Evolutionary conservation across 2,113 vertebrate species (phyloP).

Genomic region (Nipponia nippon): DNA sequence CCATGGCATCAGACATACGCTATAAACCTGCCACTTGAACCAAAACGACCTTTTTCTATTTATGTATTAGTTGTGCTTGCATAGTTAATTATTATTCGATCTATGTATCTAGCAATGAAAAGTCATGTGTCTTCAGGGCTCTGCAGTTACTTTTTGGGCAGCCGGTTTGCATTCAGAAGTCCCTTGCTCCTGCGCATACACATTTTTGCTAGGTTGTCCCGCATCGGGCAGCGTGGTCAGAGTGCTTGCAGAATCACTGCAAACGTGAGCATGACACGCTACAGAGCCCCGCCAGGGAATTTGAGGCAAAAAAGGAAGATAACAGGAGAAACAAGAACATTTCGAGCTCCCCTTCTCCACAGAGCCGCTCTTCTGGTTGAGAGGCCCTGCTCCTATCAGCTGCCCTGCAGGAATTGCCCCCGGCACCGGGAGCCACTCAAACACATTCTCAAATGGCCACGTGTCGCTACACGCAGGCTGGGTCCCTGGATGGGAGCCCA

Average conservation of each 20-base stretch:
- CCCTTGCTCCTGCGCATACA: not conserved
- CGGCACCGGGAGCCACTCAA: not conserved
- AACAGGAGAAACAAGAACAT: not conserved
- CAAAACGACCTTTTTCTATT: not conserved
- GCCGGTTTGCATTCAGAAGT: not conserved
- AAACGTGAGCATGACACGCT: not conserved
- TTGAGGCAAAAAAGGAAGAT: not conserved
- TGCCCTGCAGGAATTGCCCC: not conserved
- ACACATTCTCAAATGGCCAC: not conserved
- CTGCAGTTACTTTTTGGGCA: not conserved
- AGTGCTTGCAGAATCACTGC: not conserved
- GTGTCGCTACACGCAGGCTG: fast-evolving
- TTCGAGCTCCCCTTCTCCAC: not conserved
- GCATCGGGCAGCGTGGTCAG: fast-evolving
- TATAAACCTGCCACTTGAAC: not conserved
- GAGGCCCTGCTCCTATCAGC: not conserved
- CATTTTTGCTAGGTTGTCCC: not conserved
- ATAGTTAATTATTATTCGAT: not conserved
- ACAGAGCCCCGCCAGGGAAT: not conserved
- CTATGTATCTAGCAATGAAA: not conserved
- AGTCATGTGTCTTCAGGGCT: not conserved
- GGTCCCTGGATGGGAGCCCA: not conserved
- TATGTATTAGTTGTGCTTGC: not conserved
- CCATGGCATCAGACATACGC: fast-evolving
- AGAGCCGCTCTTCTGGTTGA: not conserved